phyloP scores from a whole-genome alignment of 2,797 vertebrate genomes.

The Pangasius macronema region DNA sequence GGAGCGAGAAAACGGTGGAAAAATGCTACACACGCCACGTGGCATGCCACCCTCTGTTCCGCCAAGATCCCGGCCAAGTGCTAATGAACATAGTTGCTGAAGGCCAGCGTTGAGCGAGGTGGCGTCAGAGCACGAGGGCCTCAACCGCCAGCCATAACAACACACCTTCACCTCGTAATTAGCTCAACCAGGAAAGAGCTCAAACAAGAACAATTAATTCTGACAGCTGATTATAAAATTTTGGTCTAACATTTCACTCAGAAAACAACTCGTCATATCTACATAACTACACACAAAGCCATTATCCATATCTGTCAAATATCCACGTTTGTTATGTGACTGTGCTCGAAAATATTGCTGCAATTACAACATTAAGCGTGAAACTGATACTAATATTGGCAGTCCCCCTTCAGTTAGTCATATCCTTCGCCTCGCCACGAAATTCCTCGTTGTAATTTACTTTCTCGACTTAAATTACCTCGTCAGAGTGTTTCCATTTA shows the following conservation, averaged over 20 bases:
- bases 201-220: neutral
- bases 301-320: neutral
- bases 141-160: conserved; percentile 60
- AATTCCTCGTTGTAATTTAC: conserved; percentile 51
- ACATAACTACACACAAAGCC: neutral
- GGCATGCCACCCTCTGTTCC: conserved; percentile 53
- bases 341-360: neutral
- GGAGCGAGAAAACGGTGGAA: neutral
- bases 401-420: neutral
- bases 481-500: conserved; percentile 51
- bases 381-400: conserved; percentile 28
- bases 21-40: conserved; percentile 25
- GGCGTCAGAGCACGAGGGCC: conserved; percentile 54
- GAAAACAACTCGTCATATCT: conserved; percentile 3
- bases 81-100: conserved; percentile 70
- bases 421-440: conserved; percentile 13
- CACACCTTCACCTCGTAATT: conserved; percentile 74
- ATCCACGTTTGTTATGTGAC: neutral
- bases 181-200: conserved; percentile 44
- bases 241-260: neutral
- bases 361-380: neutral
- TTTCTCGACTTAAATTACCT: conserved; percentile 55
- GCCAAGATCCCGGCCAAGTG: conserved; percentile 67
- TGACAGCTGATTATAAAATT: conserved; percentile 14
- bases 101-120: conserved; percentile 67